Percentiles rank a stretch among this genome's conserved stretches.
phyloP scores from a whole-genome alignment of 53 echinoderm and acorn worm species.

The Apostichopus leukothele region DNA sequence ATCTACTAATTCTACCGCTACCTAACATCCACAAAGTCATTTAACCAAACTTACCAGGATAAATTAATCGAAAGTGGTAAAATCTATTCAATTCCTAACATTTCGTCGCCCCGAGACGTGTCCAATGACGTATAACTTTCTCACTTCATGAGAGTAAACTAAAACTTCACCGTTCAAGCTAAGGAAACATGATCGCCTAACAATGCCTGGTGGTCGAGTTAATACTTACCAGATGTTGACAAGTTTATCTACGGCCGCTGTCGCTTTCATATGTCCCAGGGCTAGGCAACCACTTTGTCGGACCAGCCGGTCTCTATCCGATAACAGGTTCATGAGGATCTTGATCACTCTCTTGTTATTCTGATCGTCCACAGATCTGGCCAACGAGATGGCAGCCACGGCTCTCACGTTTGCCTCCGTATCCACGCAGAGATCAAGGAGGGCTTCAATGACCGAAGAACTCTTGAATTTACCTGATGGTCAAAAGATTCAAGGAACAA shows the following conservation, averaged over 20 bases:
- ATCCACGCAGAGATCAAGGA: conserved; percentile 90
- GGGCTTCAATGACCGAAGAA: conserved; percentile 77
- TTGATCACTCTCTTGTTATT: conserved; percentile 68
- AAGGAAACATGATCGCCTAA: too few relatives aligned
- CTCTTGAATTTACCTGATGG: conserved; percentile 89
- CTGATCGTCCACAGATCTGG: conserved; percentile 61
- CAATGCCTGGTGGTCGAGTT: too few relatives aligned
- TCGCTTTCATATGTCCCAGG: conserved; percentile 86
- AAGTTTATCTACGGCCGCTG: conserved; percentile 70
- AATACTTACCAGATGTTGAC: conserved; percentile 82
- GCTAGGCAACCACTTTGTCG: conserved; percentile 94
- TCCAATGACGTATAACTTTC: too few relatives aligned
- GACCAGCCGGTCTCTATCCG: conserved; percentile 84
- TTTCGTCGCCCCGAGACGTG: too few relatives aligned
- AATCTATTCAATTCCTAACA: too few relatives aligned
- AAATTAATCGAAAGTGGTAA: too few relatives aligned
- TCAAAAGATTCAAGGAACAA: background rate
- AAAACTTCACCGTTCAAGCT: too few relatives aligned
- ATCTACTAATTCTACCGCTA: too few relatives aligned
- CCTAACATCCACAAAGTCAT: too few relatives aligned
- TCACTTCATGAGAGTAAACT: too few relatives aligned
- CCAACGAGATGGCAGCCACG: conserved; percentile 66
- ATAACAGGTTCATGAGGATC: conserved; percentile 68
- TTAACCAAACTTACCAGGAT: too few relatives aligned
- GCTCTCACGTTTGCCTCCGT: conserved; percentile 63